phyloP scores from a whole-genome alignment of 2,888 invertebrate species.

The Hypomecis atomaria region DNA sequence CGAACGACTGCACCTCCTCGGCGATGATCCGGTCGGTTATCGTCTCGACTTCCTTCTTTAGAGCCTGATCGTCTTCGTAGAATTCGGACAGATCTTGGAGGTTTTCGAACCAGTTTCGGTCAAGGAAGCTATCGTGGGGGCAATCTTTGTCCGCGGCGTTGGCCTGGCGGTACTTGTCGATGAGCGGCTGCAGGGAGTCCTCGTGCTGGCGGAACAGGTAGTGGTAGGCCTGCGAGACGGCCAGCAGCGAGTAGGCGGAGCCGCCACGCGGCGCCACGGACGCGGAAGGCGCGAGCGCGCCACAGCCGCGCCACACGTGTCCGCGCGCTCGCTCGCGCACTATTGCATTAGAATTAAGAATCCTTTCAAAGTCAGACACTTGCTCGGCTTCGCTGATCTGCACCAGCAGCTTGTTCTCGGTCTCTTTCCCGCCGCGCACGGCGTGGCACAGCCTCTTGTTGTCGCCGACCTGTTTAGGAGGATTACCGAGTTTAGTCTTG shows the following conservation, averaged over 20 bases:
- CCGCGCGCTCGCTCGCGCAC: constrained; percentile 72
- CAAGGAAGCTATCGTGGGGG: constrained; percentile 61
- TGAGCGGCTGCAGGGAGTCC: constrained; percentile 74
- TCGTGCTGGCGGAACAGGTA: constrained; percentile 78
- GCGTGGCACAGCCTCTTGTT: constrained; percentile 77
- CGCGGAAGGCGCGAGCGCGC: constrained; percentile 63
- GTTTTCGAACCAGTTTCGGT: constrained; percentile 70
- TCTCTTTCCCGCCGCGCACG: constrained; percentile 72
- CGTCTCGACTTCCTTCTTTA: constrained; percentile 68
- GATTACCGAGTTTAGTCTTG: constrained; percentile 73
- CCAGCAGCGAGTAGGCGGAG: constrained; percentile 74
- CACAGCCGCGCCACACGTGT: constrained; percentile 75
- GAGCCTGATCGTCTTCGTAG: constrained; percentile 77
- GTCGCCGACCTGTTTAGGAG: constrained; percentile 76
- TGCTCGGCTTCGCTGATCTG: constrained; percentile 86
- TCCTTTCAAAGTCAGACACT: constrained; percentile 86
- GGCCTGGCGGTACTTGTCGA: constrained; percentile 67
- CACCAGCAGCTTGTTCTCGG: constrained; percentile 80
- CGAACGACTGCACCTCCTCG: constrained; percentile 59
- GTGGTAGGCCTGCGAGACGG: constrained; percentile 76
- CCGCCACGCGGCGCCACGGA: constrained; percentile 68
- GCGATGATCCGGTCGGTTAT: constrained; percentile 68
- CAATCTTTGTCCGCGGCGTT: constrained; percentile 52
- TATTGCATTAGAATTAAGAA: constrained; percentile 85
- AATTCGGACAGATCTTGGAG: constrained; percentile 78